These are phyloP conservation scores for Mesembrinibis cayennensis DNA, from an alignment of 2,113 vertebrate species.

Conservation along the genomic window DNA sequence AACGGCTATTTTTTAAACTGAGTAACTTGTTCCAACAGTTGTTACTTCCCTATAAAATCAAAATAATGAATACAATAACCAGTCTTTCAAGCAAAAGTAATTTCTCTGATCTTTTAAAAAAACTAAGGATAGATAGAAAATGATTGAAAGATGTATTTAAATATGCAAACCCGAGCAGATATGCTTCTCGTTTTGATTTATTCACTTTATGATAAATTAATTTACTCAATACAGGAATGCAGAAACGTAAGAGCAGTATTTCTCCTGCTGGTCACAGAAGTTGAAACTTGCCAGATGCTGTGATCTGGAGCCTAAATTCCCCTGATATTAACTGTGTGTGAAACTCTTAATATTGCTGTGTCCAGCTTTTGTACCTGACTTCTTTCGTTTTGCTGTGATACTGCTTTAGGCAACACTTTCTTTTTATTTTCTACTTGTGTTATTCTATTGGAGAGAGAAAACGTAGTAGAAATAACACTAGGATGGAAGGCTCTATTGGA, in stretches of 20 bases:
- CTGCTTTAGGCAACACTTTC: constrained; percentile 53
- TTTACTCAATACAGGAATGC: constrained; percentile 73
- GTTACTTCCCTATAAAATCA: constrained; percentile 21
- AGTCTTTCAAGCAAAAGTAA: not conserved
- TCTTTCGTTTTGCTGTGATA: constrained; percentile 60
- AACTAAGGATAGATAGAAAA: not conserved
- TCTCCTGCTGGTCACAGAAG: constrained; percentile 72
- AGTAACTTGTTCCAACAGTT: constrained; percentile 15
- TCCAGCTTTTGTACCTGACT: constrained; percentile 70
- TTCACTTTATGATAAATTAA: constrained; percentile 58
- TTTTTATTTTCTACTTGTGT: constrained; percentile 67
- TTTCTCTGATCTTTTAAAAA: constrained; percentile 14
- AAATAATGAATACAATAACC: constrained; percentile 16
- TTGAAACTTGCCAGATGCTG: constrained; percentile 95
- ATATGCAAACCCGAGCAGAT: constrained; percentile 38
- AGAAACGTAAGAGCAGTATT: constrained; percentile 86
- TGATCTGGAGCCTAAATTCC: constrained; percentile 84
- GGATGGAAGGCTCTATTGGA: not conserved
- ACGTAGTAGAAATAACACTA: constrained; percentile 42
- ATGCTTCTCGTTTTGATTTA: constrained; percentile 63
- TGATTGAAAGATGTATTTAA: constrained; percentile 29
- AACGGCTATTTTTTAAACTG: constrained; percentile 32
- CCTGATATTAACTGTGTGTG: constrained; percentile 79
- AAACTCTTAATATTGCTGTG: constrained; percentile 79
- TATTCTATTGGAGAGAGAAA: constrained; percentile 33